Base-by-base conservation (phyloP, 2,113 vertebrate genomes). In the Cololabis saira region DNA sequence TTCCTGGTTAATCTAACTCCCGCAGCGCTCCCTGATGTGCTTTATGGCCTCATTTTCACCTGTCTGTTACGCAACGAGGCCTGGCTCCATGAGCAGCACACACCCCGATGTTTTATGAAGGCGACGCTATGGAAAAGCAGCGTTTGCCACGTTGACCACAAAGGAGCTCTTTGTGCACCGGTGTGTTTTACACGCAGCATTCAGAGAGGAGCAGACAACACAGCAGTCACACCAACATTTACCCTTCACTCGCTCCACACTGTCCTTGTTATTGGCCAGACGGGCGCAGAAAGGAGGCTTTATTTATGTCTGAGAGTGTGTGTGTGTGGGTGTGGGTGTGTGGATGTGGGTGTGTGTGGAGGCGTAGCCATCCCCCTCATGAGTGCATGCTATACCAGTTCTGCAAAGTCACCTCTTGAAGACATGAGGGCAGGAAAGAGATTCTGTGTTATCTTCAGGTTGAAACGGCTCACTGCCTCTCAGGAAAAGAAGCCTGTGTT, bases 81-180 rank as follows among this genome's bases (percentile, higher is more conserved):
- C 15, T 40, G 68, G 57, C 72, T 78, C 64, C 58, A 42, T 68
- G 56, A 75, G 67, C 83, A 62, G 68, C 59, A 59, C 78, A 85
- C 71, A 72, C 76, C 68, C 69, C 55, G 27, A 63, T 59, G 78
- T 82, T 82, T 87, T 80, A 74, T 71, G 57, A 55, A 80, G 76
- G 66, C 62, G 67, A 59, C 53, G 53, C 63, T 72, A 78, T 81
- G 85, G 84, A 89, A 88, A 89, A 84, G 71, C 47, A 56, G 67
- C 57, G 62, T 81, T 72, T 58, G 37, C 42, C 1, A 13, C 68
- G 50, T 33, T 24, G 55, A 70, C 67, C 67, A 90, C 79, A 89
- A 81, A 89, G 84, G 61, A 61, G 74, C 61, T 82, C 79, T 87
- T 85, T 88, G 78, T 90, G 37, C 24, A 50, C 37, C 0, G 5